Evolutionary conservation across 2,113 vertebrate genomes (phyloP).

Genomic region (Gavia stellata): DNA sequence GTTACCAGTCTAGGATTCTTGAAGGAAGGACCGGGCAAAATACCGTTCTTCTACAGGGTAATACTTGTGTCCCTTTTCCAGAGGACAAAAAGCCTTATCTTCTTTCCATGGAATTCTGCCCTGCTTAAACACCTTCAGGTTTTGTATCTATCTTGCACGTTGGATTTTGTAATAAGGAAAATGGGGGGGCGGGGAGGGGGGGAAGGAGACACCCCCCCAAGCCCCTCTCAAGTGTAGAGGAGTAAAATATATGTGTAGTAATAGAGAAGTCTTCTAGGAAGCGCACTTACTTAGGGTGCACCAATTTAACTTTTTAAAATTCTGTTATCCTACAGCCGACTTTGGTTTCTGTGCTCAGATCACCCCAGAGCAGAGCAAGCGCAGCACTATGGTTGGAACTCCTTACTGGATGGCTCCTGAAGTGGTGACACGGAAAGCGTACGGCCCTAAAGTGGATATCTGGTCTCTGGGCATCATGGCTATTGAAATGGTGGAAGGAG

Average conservation of each 20-base stretch:
- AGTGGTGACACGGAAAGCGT: conserved; percentile 96
- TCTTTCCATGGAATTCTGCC: neutral
- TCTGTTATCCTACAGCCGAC: conserved; percentile 80
- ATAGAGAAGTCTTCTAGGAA: neutral
- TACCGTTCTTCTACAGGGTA: neutral
- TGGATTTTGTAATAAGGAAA: neutral
- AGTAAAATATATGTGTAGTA: neutral
- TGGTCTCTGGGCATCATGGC: conserved; percentile 99
- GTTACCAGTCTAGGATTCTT: neutral
- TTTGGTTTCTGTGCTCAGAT: conserved; percentile 99
- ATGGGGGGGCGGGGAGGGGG: neutral
- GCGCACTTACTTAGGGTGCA: neutral
- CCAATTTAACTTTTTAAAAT: neutral
- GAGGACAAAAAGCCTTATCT: neutral
- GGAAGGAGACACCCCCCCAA: neutral
- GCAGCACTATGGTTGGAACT: conserved; percentile 98
- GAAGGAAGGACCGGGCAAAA: neutral
- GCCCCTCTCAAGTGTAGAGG: neutral
- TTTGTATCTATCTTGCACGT: neutral
- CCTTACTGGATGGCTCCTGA: conserved; percentile 99
- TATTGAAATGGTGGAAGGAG: conserved; percentile 99
- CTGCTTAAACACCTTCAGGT: conserved; percentile 13
- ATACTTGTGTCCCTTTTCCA: neutral
- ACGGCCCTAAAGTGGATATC: conserved; percentile 97
- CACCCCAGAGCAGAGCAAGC: conserved; percentile 97